Conservation (phyloP, 2,797 vertebrate genomes). For the Epinephelus malabaricus region DNA sequence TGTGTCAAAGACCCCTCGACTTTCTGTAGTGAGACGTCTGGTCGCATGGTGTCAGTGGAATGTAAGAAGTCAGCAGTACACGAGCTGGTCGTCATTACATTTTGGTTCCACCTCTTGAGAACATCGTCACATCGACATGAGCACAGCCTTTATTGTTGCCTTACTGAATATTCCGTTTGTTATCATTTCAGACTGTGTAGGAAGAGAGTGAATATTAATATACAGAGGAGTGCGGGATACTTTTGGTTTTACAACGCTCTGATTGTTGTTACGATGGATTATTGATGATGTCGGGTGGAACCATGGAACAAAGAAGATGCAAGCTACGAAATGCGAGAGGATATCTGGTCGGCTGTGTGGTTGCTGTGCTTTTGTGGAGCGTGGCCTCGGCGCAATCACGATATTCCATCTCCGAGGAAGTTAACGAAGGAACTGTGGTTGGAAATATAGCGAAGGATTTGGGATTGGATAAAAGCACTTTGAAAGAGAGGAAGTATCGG, state of each 20-base stretch:
- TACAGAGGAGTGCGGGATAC: neutral
- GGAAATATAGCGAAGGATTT: constrained; percentile 84
- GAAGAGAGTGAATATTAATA: constrained; percentile 1
- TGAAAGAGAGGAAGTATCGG: constrained; percentile 58
- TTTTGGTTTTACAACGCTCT: rapidly evolving
- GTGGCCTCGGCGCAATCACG: constrained; percentile 58
- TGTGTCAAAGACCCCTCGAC: too few relatives aligned
- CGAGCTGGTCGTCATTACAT: neutral
- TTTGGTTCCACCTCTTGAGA: neutral
- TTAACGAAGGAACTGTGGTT: constrained; percentile 79
- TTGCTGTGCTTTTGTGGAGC: constrained; percentile 51
- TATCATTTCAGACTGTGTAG: neutral
- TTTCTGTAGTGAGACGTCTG: neutral
- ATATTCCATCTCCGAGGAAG: constrained; percentile 81
- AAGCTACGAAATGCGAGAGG: neutral
- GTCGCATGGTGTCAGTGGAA: constrained; percentile 14
- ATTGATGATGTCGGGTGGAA: neutral
- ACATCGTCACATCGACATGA: neutral
- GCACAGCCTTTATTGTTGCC: neutral
- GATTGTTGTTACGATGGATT: neutral
- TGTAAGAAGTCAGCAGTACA: neutral
- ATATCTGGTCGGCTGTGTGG: constrained; percentile 8
- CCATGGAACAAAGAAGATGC: constrained; percentile 62
- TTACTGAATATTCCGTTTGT: neutral
- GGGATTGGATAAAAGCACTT: constrained; percentile 66